Base-by-base conservation (phyloP, 2,797 vertebrate species). In the Knipowitschia caucasica region DNA sequence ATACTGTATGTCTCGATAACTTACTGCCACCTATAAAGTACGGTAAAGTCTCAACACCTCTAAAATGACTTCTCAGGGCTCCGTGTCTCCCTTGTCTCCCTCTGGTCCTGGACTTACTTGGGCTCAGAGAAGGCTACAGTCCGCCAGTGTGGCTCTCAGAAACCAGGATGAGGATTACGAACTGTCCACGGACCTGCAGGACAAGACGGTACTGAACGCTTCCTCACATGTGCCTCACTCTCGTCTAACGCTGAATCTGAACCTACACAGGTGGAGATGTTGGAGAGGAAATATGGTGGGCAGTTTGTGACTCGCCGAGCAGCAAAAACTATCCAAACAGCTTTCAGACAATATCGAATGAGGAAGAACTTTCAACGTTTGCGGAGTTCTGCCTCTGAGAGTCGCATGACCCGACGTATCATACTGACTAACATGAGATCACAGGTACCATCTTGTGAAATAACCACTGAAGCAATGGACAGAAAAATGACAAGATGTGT, bases 321-420 rank as follows among this genome's bases (percentile, higher is more conserved):
- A 0, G 94, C 94, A 2, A 88, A 92, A 55, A 96, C 88, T 76
- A 97, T 97, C 80, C 95, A 98, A 80, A 95, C 93, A 0, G 95
- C 95, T 4, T 98, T 96, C 86, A 92, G 95, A 24, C 95, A 96
- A 65, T 98, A 98, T 70, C 95, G 94, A 65, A 98, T 98, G 95
- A 95, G 94, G 68, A 96, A 96, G 88, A 98, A 98, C 75, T 98
- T 98, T 52, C 92, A 98, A 83, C 90, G 93, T 4, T 91, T 98
- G 42, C 89, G 95, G 34, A 97, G 94, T 58, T 96, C 94, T 0
- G 93, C 94, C 18, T 94, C 94, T 4, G 94, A 98, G 83, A 96
- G 93, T 61, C 94, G 94, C 64, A 93, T 96, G 89, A 94, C 95
- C 0, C 92, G 94, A 0, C 94, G 95, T 67, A 92, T 98, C 80